Percentiles rank a stretch among this genome's conserved stretches.
phyloP scores from a whole-genome alignment of 2,113 vertebrate species.

The Mesoclemmys tuberculata region DNA sequence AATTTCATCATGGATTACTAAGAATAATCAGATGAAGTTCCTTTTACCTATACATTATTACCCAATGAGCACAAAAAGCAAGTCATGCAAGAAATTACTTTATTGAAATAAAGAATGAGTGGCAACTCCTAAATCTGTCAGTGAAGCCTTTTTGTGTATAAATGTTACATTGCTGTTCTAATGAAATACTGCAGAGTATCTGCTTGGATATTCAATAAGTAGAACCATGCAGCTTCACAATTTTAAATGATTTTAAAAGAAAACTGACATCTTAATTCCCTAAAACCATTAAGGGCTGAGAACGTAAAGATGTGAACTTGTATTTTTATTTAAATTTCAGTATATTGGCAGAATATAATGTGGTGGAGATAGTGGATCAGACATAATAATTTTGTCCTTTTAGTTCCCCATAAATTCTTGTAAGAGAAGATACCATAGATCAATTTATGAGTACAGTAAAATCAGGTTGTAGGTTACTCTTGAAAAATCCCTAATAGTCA shows the following conservation, averaged over 20 bases:
- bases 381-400: background rate
- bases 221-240: background rate
- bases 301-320: background rate
- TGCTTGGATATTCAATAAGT: background rate
- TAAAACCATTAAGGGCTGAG: background rate
- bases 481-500: background rate
- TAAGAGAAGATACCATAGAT: background rate
- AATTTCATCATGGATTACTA: background rate
- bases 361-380: background rate
- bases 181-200: background rate
- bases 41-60: background rate
- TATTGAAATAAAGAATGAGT: background rate
- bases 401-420: background rate
- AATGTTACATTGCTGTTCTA: background rate
- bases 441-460: background rate
- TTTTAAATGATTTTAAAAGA: background rate
- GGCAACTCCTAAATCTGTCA: background rate
- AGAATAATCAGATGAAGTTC: background rate
- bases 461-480: background rate
- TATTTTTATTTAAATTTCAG: background rate
- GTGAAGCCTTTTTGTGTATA: background rate
- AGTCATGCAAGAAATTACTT: fast-evolving
- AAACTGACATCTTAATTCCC: background rate
- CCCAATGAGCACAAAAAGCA: background rate
- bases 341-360: background rate